These are phyloP conservation scores for Hippocampus mohnikei DNA, from an alignment of 2,113 vertebrate species.

Conservation along the genomic window DNA sequence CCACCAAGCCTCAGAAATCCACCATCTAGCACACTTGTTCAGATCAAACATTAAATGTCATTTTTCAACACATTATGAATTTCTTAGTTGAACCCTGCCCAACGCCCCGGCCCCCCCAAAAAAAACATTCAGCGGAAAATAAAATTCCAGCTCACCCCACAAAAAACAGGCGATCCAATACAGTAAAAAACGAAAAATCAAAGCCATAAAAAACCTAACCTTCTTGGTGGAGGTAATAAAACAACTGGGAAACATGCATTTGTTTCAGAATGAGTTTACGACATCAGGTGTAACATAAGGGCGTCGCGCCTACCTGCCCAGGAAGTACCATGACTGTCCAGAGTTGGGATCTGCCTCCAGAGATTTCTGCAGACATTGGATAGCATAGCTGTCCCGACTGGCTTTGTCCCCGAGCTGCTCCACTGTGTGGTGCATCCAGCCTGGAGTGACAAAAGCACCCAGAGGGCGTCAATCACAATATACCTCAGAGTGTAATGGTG, in stretches of 20 bases:
- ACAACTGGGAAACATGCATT: neutral
- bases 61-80: too few species aligned
- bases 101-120: too few species aligned
- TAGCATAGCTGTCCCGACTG: constrained; percentile 96
- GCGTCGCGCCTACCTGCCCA: constrained; percentile 83
- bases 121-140: too few species aligned
- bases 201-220: neutral
- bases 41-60: too few species aligned
- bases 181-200: neutral
- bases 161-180: neutral
- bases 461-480: neutral
- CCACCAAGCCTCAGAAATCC: neutral
- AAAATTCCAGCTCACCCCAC: too few species aligned
- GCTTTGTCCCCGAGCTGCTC: constrained; percentile 96
- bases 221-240: neutral
- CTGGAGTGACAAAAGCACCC: constrained; percentile 56
- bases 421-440: constrained; percentile 99
- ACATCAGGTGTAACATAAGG: neutral
- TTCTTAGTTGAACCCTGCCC: too few species aligned
- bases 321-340: constrained; percentile 99
- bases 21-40: too few species aligned
- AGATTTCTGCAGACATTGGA: constrained; percentile 99
- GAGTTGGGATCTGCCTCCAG: constrained; percentile 99
- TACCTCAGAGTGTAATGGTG: neutral
- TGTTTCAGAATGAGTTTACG: neutral